phyloP scores from a whole-genome alignment of 2,888 invertebrate genomes.

The Lasioglossum lativentre region DNA sequence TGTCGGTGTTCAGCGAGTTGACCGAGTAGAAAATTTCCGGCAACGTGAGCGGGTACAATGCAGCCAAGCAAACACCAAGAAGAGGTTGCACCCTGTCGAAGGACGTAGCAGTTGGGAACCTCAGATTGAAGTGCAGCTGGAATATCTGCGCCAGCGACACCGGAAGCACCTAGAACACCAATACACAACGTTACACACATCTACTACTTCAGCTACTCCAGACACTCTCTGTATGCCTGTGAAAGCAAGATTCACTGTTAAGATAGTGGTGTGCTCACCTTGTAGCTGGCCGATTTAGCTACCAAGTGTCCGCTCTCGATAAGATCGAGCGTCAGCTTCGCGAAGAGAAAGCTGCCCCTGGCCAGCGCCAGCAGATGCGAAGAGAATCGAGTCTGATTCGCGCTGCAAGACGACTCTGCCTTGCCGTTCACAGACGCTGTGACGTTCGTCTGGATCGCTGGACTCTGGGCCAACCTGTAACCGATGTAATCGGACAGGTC shows the following conservation, averaged over 20 bases:
- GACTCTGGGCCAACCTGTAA: conserved; percentile 91
- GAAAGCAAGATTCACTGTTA: conserved; percentile 18
- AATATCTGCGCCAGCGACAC: conserved; percentile 96
- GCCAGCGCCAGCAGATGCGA: conserved; percentile 93
- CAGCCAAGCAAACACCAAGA: conserved; percentile 95
- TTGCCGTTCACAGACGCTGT: conserved; percentile 88
- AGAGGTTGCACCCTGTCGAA: conserved; percentile 96
- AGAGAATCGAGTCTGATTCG: conserved; percentile 92
- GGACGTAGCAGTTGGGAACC: conserved; percentile 95
- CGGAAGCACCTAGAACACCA: conserved; percentile 87
- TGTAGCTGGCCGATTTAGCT: conserved; percentile 96
- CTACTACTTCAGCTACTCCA: neutral
- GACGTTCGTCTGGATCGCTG: conserved; percentile 94
- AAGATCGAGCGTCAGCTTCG: conserved; percentile 95
- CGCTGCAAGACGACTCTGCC: conserved; percentile 86
- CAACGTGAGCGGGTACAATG: conserved; percentile 94
- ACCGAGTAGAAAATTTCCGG: conserved; percentile 97
- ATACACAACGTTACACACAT: neutral
- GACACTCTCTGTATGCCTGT: neutral
- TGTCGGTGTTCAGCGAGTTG: conserved; percentile 92
- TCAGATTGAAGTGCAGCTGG: conserved; percentile 95
- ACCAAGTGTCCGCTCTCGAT: conserved; percentile 96
- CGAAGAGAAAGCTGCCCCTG: conserved; percentile 96
- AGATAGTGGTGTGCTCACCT: conserved; percentile 84
- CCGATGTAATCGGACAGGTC: conserved; percentile 95